Conservation (phyloP, 35 echinoderm and acorn worm genomes). For the Apostichopus californicus region DNA sequence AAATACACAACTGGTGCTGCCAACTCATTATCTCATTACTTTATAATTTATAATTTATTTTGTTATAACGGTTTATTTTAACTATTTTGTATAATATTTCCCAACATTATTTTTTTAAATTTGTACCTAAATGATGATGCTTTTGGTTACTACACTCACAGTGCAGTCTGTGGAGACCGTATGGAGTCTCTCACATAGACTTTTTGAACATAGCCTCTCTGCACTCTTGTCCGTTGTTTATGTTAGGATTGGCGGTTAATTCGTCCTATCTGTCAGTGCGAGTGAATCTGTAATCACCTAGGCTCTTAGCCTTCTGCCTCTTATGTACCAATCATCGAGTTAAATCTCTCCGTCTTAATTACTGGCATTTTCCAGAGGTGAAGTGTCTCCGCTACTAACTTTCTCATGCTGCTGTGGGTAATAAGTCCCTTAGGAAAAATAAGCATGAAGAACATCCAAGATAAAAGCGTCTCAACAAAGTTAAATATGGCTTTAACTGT, state of each 20-base stretch:
- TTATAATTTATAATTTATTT: too few relatives aligned
- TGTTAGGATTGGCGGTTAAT: conserved; percentile 22
- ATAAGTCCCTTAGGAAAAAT: conserved; percentile 24
- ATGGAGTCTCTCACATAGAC: too few relatives aligned
- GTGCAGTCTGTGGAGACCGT: too few relatives aligned
- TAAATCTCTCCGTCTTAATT: conserved; percentile 32
- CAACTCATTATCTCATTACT: too few relatives aligned
- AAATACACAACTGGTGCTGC: too few relatives aligned
- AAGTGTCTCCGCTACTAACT: neutral
- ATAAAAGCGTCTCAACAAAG: neutral
- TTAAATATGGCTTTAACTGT: neutral
- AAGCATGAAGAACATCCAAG: neutral
- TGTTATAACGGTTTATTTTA: too few relatives aligned
- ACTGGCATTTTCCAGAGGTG: conserved; percentile 34
- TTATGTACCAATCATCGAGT: conserved; percentile 17
- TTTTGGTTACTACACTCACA: too few relatives aligned
- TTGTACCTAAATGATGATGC: too few relatives aligned
- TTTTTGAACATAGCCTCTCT: neutral
- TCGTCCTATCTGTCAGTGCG: conserved; percentile 10
- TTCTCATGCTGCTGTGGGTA: neutral
- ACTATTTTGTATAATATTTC: too few relatives aligned
- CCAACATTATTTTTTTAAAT: too few relatives aligned
- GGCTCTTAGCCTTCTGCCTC: neutral
- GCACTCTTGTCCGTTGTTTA: conserved; percentile 3
- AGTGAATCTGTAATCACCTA: conserved; percentile 30